Base-by-base conservation (phyloP, 2,888 invertebrate genomes). In the Protodeltote pygarga region DNA sequence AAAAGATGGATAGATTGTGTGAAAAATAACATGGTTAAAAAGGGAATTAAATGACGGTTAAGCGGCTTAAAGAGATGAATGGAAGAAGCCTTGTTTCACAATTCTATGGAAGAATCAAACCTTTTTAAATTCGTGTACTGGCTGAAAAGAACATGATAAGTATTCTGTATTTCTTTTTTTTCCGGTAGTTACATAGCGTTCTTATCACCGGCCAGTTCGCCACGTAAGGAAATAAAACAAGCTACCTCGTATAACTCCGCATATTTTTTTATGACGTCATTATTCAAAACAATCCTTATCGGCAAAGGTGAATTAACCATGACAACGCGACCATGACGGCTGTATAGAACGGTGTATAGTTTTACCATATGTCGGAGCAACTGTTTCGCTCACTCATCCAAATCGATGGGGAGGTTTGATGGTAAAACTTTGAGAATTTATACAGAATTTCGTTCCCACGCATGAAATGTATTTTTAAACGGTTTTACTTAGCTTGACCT, bases 291-390 rank as follows among this genome's bases (percentile, higher is more conserved):
- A 54, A 58, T 32, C 28, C 35, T 21, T 50, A 46, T 48, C 45
- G 20, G 31, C 23, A 46, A 63, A 42, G 50, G 58, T 48, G 42
- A 50, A 21, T 52, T 38, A 50, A 45, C 37, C 31, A 13, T 14
- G 34, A 33, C 32, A 32, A 25, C 3, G 29, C 38, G 19, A 20
- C 38, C 40, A 39, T 49, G 34, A 50, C 24, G 32, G 19, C 11
- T 24, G 11, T 17, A 1, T 40, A 17, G n/a, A n/a, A n/a, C n/a
- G n/a, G n/a, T n/a, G n/a, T n/a, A n/a, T n/a, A n/a, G n/a, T n/a
- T n/a, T n/a, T n/a, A 37, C 67, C 67, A 60, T 64, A 68, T 70
- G 70, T 37, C 54, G 16, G 29, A 1, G 23, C 70, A 67, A 67
- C 67, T 61, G 71, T 51, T 53, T 14, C 6, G 28, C 14, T 46